A percentile compares a stretch with the other conserved stretches of the same genome.
Conservation (phyloP, 2,113 vertebrate species). For the Cichladusa arquata region DNA sequence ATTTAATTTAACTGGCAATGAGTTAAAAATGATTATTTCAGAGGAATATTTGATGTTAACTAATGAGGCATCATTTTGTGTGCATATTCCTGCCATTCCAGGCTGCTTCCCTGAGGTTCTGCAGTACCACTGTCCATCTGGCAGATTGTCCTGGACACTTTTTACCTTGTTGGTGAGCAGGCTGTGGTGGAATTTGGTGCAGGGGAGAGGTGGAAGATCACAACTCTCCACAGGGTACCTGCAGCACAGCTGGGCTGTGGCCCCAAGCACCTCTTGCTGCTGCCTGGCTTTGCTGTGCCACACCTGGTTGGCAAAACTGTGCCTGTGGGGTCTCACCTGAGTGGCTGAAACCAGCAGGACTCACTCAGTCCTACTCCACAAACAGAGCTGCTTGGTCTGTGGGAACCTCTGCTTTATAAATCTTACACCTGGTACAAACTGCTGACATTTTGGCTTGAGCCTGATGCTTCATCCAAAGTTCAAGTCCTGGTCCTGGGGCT, state of each 20-base stretch:
- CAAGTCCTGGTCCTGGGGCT: not conserved
- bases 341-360: not conserved
- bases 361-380: not conserved
- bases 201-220: not conserved
- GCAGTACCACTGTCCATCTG: accelerated
- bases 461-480: accelerated
- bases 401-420: not conserved
- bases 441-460: not conserved
- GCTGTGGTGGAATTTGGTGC: accelerated
- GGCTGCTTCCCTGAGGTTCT: not conserved
- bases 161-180: not conserved
- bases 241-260: not conserved
- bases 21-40: constrained; percentile 31
- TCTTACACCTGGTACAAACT: not conserved
- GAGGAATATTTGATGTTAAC: constrained; percentile 41
- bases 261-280: accelerated
- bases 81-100: not conserved
- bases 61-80: not conserved
- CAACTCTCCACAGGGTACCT: not conserved
- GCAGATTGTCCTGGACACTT: not conserved
- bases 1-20: constrained; percentile 39
- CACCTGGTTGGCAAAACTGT: not conserved
- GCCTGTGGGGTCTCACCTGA: accelerated
- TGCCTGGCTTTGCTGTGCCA: not conserved
- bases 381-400: not conserved